phyloP scores from a whole-genome alignment of 2,113 vertebrate species.

The Nanger granti region DNA sequence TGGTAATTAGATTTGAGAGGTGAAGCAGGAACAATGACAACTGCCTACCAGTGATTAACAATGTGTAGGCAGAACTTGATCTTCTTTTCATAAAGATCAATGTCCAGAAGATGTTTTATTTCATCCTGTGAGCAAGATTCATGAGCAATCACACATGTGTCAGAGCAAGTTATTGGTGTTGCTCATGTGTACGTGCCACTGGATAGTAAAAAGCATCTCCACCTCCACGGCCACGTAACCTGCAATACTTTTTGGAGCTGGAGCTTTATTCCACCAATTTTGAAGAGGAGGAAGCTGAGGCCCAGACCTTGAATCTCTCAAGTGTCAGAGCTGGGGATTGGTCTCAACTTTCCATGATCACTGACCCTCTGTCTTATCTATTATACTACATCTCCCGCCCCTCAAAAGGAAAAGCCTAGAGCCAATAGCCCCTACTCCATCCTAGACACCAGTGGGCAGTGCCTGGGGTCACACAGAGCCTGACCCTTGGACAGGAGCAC shows the following conservation, averaged over 20 bases:
- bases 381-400: background rate
- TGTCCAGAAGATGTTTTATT: background rate
- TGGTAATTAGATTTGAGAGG: background rate
- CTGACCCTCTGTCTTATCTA: background rate
- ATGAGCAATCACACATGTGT: background rate
- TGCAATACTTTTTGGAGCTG: background rate
- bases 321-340: background rate
- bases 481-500: background rate
- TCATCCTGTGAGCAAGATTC: background rate
- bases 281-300: background rate
- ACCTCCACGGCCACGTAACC: rapidly evolving
- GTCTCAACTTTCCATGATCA: background rate
- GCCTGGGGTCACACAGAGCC: background rate
- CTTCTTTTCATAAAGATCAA: background rate
- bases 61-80: background rate
- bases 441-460: background rate
- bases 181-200: rapidly evolving
- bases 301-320: background rate
- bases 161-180: background rate
- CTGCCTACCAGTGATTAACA: background rate
- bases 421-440: background rate
- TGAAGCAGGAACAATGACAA: background rate
- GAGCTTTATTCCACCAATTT: background rate
- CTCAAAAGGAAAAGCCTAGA: background rate
- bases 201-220: no score